phyloP scores from a whole-genome alignment of 2,113 vertebrate species.

The Engraulis encrasicolus region DNA sequence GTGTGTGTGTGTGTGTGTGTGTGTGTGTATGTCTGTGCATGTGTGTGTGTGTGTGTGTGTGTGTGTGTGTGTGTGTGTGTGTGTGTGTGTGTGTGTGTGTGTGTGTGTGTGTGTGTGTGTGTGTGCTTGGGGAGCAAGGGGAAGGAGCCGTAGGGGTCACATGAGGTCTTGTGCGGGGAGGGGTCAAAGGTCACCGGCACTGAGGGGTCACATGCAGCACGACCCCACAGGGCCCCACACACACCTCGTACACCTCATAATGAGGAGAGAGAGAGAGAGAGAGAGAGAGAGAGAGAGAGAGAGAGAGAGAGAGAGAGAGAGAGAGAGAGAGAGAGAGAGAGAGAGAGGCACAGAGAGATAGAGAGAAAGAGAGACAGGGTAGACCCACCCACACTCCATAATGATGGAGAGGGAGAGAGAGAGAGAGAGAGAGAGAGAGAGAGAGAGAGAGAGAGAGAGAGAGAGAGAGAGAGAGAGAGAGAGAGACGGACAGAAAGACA shows the following conservation, averaged over 20 bases:
- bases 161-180: too few relatives aligned
- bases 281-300: neutral
- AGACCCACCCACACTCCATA: too few relatives aligned
- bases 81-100: neutral
- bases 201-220: neutral
- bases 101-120: neutral
- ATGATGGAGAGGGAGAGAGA: neutral
- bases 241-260: neutral
- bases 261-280: neutral
- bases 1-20: too few relatives aligned
- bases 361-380: neutral
- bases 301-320: slow-evolving; percentile 29
- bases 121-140: too few relatives aligned
- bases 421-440: neutral
- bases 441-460: neutral
- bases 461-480: neutral
- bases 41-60: too few relatives aligned
- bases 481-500: too few relatives aligned
- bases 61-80: neutral
- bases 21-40: too few relatives aligned
- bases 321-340: too few relatives aligned
- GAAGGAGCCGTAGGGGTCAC: too few relatives aligned
- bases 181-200: neutral
- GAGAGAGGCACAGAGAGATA: too few relatives aligned
- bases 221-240: neutral